phyloP scores from a whole-genome alignment of 2,888 invertebrate species.

The Chalcosyrphus nemorum region DNA sequence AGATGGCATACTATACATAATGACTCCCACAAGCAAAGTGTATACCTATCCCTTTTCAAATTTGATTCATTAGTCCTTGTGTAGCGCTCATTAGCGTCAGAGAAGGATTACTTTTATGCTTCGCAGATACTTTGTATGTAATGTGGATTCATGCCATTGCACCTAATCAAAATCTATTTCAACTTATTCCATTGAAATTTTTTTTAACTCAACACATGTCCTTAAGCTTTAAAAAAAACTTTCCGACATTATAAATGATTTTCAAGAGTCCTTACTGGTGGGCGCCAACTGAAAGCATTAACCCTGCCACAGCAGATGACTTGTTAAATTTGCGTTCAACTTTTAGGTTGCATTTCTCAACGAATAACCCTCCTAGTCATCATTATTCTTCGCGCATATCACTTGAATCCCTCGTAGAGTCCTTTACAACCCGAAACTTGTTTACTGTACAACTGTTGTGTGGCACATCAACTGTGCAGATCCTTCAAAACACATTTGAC shows the following conservation, averaged over 20 bases:
- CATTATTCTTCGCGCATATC: background rate
- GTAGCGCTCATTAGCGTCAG: too few relatives aligned
- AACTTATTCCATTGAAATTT: background rate
- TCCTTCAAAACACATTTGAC: constrained; percentile 7
- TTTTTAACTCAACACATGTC: background rate
- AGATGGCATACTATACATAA: too few relatives aligned
- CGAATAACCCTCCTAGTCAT: background rate
- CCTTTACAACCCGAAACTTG: background rate
- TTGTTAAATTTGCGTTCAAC: background rate
- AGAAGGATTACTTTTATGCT: too few relatives aligned
- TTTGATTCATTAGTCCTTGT: too few relatives aligned
- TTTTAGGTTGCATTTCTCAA: background rate
- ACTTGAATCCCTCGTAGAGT: background rate
- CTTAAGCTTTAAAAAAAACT: background rate
- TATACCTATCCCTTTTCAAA: too few relatives aligned
- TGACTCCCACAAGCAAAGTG: too few relatives aligned
- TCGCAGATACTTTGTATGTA: too few relatives aligned
- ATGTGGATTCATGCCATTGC: too few relatives aligned
- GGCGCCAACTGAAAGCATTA: background rate
- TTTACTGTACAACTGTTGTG: background rate
- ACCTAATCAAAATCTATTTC: too few relatives aligned
- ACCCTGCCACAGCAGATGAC: background rate
- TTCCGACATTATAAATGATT: background rate
- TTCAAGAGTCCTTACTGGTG: background rate
- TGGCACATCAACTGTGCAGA: too few relatives aligned